A percentile compares a stretch with the other conserved stretches of the same genome.
Conservation (phyloP, 23 tunicate genomes). For the Styela plicata region DNA sequence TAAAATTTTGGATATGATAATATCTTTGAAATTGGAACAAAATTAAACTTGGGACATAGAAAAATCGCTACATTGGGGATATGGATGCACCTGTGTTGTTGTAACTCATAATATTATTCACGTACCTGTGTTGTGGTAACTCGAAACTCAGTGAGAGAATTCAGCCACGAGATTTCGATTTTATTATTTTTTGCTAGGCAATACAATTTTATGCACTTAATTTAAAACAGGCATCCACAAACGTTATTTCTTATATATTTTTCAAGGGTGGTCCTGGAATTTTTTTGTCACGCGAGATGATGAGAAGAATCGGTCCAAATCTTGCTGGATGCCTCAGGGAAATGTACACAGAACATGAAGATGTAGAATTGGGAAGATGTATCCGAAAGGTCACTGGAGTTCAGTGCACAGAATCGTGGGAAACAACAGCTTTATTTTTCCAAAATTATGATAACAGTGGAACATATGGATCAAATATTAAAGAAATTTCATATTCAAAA, state of each 20-base stretch:
- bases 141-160: no score
- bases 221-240: no score
- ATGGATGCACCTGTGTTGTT: no score
- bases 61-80: no score
- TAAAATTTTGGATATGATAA: no score
- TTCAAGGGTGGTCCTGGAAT: constrained; percentile 84
- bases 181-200: no score
- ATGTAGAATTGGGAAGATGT: constrained; percentile 80
- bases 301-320: constrained; percentile 51
- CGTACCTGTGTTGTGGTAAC: no score
- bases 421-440: constrained; percentile 29
- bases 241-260: background rate
- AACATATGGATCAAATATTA: background rate
- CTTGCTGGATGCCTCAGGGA: constrained; percentile 40
- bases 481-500: background rate
- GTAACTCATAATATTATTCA: no score
- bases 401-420: constrained; percentile 55
- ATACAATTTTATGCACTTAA: no score
- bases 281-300: constrained; percentile 42
- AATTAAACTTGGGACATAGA: no score
- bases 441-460: constrained; percentile 38
- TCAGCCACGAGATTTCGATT: no score
- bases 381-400: constrained; percentile 45
- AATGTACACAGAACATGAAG: constrained; percentile 80
- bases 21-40: no score